Base-by-base conservation (phyloP, 2,888 invertebrate genomes). In the Dorcus parallelipipedus region DNA sequence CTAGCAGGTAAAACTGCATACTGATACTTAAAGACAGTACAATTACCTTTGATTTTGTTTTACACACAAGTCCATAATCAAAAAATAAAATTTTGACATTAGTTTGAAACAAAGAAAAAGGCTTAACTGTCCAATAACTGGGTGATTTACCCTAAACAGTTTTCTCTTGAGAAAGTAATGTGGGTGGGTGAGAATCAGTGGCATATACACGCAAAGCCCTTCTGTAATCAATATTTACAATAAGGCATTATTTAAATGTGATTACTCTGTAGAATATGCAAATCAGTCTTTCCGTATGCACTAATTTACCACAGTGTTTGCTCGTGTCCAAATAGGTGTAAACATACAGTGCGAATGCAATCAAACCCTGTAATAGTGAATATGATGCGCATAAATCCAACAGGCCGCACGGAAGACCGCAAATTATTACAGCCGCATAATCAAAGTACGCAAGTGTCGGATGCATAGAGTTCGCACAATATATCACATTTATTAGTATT, bases 401-500 rank as follows among this genome's bases (percentile, higher is more conserved):
- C 52, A 52, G 58, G 20, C 47, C 14, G 49, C 33, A 45, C 55
- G 50, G 51, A 52, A 52, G 56, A 47, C 51, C 52, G 56, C 59
- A 59, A 59, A 59, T 59, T 59, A 59, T 59, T 49, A 23, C 23
- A 47, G 39, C 49, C 49, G 50, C 58, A 58, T 55, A 61, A 60
- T 60, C 57, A 60, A 51, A 60, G 54, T 60, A 33, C 54, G 48
- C 54, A 60, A 58, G 54, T 52, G 50, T 40, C 48, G 41, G 51
- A 48, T 52, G 56, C 42, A 58, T 39, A 51, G 39, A 39, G 14
- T 54, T 62, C 49, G 54, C 38, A 62, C 62, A 62, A 59, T 60
- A 52, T 50, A 58, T 60, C 57, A 62, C 47, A 57, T 58, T 60
- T 60, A 62, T 59, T 54, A 53, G 47, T 58, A 52, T 58, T 62